phyloP scores from a whole-genome alignment of 1,140 invertebrate species.

The Drosophila lacertosa region DNA sequence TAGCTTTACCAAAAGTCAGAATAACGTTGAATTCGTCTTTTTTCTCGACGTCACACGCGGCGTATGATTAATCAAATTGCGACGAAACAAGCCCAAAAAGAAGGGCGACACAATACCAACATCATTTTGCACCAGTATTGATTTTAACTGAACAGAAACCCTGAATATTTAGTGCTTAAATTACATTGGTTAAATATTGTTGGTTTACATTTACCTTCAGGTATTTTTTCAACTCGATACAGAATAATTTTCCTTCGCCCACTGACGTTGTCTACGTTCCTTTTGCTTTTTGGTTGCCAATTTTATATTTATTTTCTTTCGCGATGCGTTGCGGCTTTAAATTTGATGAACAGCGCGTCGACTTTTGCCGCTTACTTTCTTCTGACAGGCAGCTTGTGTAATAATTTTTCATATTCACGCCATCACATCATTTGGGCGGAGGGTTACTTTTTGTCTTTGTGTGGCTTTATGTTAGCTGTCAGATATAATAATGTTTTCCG shows the following conservation, averaged over 20 bases:
- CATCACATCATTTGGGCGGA: slow-evolving; percentile 24
- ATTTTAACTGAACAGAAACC: slow-evolving; percentile 33
- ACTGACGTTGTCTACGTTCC: not conserved
- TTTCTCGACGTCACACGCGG: slow-evolving; percentile 36
- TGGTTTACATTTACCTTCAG: too few species aligned
- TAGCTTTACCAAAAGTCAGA: slow-evolving; percentile 16
- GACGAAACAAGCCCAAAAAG: not conserved
- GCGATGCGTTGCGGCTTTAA: slow-evolving; percentile 35
- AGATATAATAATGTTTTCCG: slow-evolving; percentile 39
- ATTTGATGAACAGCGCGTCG: slow-evolving; percentile 33
- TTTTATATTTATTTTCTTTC: not conserved
- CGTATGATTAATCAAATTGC: slow-evolving; percentile 63
- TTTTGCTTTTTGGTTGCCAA: too few species aligned
- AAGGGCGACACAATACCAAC: not conserved
- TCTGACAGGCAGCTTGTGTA: slow-evolving; percentile 29
- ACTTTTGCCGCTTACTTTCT: slow-evolving; percentile 21
- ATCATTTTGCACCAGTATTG: slow-evolving; percentile 54
- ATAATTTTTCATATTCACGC: slow-evolving; percentile 52
- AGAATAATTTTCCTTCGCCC: slow-evolving; percentile 5
- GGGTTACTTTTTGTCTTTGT: slow-evolving; percentile 11
- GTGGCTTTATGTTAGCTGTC: slow-evolving; percentile 40
- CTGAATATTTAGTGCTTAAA: not conserved
- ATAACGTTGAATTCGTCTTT: slow-evolving; percentile 18
- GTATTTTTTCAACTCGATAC: not conserved
- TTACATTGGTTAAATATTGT: not conserved